Percentiles rank a stretch among this genome's conserved stretches.
Conservation (phyloP, 2,888 invertebrate species). For the Abscondita cerata region DNA sequence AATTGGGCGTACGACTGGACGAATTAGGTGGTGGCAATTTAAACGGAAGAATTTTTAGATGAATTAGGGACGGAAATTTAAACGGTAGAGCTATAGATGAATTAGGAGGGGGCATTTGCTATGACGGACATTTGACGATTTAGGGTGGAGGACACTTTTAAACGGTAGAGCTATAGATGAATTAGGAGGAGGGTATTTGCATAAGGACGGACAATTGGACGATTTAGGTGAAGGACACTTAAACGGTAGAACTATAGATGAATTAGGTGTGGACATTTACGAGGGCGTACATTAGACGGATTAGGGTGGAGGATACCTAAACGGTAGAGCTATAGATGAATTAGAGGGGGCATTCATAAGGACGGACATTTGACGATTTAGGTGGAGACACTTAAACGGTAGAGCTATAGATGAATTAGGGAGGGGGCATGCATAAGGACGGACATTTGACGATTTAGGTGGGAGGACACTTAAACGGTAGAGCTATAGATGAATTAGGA, state of each 20-base stretch:
- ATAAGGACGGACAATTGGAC: constrained; percentile 31
- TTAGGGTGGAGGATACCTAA: too few species aligned
- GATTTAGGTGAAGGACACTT: too few species aligned
- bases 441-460: neutral
- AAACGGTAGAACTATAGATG: too few species aligned
- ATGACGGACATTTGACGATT: constrained; percentile 12
- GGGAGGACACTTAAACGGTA: constrained; percentile 12
- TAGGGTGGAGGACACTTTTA: constrained; percentile 33
- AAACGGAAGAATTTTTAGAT: neutral
- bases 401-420: constrained; percentile 37
- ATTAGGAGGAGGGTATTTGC: constrained; percentile 37
- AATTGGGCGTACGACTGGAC: neutral
- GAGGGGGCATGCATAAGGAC: constrained; percentile 16
- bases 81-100: neutral
- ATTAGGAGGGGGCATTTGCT: neutral
- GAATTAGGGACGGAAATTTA: neutral
- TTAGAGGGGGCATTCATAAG: too few species aligned
- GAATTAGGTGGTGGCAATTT: constrained; percentile 8
- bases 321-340: too few species aligned
- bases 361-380: too few species aligned
- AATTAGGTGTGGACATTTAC: too few species aligned
- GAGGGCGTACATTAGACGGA: too few species aligned
- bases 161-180: constrained; percentile 29
- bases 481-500: constrained; percentile 33
- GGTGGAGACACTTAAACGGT: constrained; percentile 33